These are phyloP conservation scores for Nomada fucata DNA, from an alignment of 2,888 invertebrate genomes.

Conservation along the genomic window DNA sequence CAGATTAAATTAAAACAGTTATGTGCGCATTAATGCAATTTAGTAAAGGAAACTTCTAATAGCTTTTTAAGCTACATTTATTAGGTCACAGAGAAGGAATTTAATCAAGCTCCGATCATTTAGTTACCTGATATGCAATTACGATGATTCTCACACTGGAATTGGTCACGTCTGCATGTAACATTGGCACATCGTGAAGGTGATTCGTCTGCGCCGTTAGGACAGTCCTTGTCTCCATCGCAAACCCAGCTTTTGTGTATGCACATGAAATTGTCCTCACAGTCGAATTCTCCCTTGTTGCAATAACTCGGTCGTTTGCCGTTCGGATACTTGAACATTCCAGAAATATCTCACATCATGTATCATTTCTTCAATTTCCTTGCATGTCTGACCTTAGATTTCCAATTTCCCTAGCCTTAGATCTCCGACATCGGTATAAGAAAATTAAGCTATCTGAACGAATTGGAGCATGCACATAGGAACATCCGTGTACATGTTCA, in stretches of 20 bases:
- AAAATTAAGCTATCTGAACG: no score
- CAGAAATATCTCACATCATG: background rate
- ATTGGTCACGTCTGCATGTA: constrained; percentile 94
- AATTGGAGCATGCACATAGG: no score
- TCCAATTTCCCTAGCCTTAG: no score
- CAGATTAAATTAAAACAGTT: no score
- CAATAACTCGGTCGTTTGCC: constrained; percentile 86
- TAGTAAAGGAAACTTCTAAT: no score
- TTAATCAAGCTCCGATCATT: background rate
- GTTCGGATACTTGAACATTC: constrained; percentile 59
- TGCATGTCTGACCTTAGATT: no score
- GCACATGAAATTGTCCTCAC: constrained; percentile 92
- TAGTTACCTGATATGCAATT: constrained; percentile 88
- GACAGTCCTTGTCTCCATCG: constrained; percentile 93
- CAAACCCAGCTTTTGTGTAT: constrained; percentile 93
- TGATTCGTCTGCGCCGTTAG: constrained; percentile 92
- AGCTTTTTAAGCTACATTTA: background rate
- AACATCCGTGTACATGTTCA: no score
- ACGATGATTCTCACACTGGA: constrained; percentile 92
- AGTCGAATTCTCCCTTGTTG: constrained; percentile 88
- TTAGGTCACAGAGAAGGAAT: no score
- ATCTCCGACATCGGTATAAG: no score
- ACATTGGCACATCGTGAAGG: constrained; percentile 88
- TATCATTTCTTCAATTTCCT: no score
- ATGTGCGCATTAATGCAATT: no score